phyloP scores from a whole-genome alignment of 1,140 invertebrate species.

The Phymorhynchus buccinoides region DNA sequence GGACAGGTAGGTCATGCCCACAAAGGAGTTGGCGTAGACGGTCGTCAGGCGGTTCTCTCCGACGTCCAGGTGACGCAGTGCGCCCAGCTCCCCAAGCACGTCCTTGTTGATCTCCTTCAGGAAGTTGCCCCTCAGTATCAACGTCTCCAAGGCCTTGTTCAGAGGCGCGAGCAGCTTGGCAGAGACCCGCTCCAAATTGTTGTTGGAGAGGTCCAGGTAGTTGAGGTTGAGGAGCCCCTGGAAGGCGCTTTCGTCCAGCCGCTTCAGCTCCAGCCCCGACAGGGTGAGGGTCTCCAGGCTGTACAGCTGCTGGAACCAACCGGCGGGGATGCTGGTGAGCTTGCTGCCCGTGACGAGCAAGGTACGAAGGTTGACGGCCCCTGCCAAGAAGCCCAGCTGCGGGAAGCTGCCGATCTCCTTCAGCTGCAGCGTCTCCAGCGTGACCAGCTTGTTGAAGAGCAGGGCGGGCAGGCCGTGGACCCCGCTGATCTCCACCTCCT shows the following conservation, averaged over 20 bases:
- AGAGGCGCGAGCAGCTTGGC: slow-evolving; percentile 24
- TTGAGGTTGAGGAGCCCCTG: slow-evolving; percentile 32
- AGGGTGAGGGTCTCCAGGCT: slow-evolving; percentile 38
- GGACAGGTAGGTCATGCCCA: slow-evolving; percentile 27
- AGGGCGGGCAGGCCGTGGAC: slow-evolving; percentile 26
- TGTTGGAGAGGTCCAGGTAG: slow-evolving; percentile 38
- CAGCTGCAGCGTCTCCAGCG: slow-evolving; percentile 29
- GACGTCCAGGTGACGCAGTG: slow-evolving; percentile 32
- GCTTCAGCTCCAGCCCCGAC: slow-evolving; percentile 14
- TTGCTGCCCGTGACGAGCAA: slow-evolving; percentile 34
- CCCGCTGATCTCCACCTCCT: slow-evolving; percentile 36
- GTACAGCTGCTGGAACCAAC: slow-evolving; percentile 38
- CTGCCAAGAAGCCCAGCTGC: slow-evolving; percentile 10
- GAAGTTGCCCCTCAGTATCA: slow-evolving; percentile 34
- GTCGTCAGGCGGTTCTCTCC: slow-evolving; percentile 37
- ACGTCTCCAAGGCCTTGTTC: slow-evolving; percentile 28
- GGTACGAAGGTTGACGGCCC: slow-evolving; percentile 31
- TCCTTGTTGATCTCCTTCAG: slow-evolving; percentile 16
- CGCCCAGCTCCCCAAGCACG: neutral
- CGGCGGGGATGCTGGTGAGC: slow-evolving; percentile 26
- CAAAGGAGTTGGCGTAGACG: slow-evolving; percentile 25
- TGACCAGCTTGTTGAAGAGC: slow-evolving; percentile 30
- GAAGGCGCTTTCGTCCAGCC: slow-evolving; percentile 30
- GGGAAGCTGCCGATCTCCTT: slow-evolving; percentile 24
- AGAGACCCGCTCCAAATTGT: slow-evolving; percentile 1